Evolutionary conservation across 1,140 invertebrate genomes (phyloP), one percentile per base, ranked within the genome.

Genomic region (Phthorimaea operculella): DNA sequence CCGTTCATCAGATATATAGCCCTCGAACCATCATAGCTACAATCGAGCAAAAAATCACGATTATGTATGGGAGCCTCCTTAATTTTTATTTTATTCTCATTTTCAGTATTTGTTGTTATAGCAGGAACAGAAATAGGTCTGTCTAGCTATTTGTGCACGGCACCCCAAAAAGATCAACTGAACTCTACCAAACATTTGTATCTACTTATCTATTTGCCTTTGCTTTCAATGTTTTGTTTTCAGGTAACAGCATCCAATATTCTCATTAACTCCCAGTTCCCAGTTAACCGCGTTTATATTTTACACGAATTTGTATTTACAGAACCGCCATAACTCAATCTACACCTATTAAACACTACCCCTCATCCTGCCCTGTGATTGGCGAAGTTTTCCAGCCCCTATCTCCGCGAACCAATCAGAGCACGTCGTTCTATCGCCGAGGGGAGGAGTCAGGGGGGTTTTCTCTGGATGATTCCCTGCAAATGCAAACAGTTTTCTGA

Each of bases 271-370:
- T 28, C 21, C 21, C 6, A 61, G 70, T 62, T 67, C 60, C 60
- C 42, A 77, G 68, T 77, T 82, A 78, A 80, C 75, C 68, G 58
- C 71, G 71, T 76, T 84, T 79, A 81, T 76, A 79, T 72, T 28
- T 4, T 72, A 71, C 14, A 47, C 45, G 9, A 76, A 72, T 76
- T 75, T 73, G 74, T 78, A 77, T 76, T 78, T 72, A 74, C 70
- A 63, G 57, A 72, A 66, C 70, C 74, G 70, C 72, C 72, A 83
- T 83, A 85, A 85, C 74, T 79, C 71, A 82, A 85, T 85, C 79
- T 82, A 81, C 76, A 83, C 76, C 76, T 85, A 80, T 78, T 78
- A 79, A 82, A 79, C 68, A 70, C 73, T 74, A 76, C 73, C 74
- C 74, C 66, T 66, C 55, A 70, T 54, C 53, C 50, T 45, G 54